phyloP scores from a whole-genome alignment of 2,113 vertebrate species.

The Cyanistes caeruleus region DNA sequence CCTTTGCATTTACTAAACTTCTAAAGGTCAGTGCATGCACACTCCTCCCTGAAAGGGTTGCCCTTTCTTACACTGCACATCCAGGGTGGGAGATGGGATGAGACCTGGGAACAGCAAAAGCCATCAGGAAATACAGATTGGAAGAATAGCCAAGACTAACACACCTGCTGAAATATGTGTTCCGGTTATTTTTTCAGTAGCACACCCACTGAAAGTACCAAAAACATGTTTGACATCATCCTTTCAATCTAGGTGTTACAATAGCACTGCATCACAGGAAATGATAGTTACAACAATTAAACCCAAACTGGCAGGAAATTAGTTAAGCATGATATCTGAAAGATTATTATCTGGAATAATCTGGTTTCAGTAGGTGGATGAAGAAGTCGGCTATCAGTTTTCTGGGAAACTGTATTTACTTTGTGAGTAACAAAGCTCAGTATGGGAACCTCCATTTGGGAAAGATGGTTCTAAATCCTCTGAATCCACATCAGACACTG shows the following conservation, averaged over 20 bases:
- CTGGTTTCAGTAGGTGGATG: not conserved
- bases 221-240: not conserved
- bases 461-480: accelerated
- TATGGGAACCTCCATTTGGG: not conserved
- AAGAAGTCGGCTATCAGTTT: not conserved
- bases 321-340: not conserved
- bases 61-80: conserved; percentile 29
- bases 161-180: conserved; percentile 40
- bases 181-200: conserved; percentile 26
- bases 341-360: not conserved
- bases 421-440: not conserved
- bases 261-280: conserved; percentile 26
- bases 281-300: not conserved
- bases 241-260: not conserved
- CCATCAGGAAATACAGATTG: conserved; percentile 53
- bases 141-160: conserved; percentile 72
- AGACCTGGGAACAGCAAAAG: conserved; percentile 40
- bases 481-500: not conserved
- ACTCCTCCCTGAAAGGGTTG: conserved; percentile 16
- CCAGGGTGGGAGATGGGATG: conserved; percentile 32
- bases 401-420: not conserved
- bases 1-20: conserved; percentile 49
- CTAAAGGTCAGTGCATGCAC: conserved; percentile 16
- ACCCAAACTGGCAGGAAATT: not conserved
- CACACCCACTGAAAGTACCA: conserved; percentile 16